Evolutionary conservation across 2,797 vertebrate genomes (phyloP).

Genomic region (Aratinga solstitialis): DNA sequence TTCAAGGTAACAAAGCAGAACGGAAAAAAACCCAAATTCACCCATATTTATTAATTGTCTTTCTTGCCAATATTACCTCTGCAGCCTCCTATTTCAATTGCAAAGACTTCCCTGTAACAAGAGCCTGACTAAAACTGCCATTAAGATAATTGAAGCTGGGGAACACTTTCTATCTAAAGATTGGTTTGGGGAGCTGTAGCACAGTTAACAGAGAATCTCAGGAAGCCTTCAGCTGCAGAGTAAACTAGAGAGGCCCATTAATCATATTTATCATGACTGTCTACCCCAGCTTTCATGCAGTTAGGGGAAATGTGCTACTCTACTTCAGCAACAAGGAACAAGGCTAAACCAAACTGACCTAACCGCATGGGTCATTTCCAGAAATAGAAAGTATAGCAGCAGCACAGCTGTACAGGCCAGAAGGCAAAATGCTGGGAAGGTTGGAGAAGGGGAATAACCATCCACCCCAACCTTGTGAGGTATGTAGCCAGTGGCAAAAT

Average conservation of each 20-base stretch:
- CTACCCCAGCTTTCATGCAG: conserved; percentile 25
- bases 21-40: neutral
- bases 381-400: conserved; percentile 33
- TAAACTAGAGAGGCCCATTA: conserved; percentile 37
- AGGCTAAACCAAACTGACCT: conserved; percentile 69
- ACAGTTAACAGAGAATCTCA: neutral
- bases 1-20: neutral
- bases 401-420: conserved; percentile 57
- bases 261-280: conserved; percentile 65
- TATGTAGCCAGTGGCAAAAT: conserved; percentile 29
- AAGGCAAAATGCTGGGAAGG: conserved; percentile 22
- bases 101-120: neutral
- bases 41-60: neutral
- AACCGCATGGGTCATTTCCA: conserved; percentile 53
- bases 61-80: neutral
- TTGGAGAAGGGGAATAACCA: neutral
- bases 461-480: conserved; percentile 14
- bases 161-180: neutral
- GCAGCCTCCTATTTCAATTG: neutral
- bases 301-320: conserved; percentile 48
- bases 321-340: conserved; percentile 42
- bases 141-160: neutral
- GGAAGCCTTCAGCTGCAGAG: conserved; percentile 38
- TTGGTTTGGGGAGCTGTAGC: neutral
- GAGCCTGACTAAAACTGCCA: neutral